Conservation (phyloP, 2,797 vertebrate genomes). For the Meriones psammophilus region DNA sequence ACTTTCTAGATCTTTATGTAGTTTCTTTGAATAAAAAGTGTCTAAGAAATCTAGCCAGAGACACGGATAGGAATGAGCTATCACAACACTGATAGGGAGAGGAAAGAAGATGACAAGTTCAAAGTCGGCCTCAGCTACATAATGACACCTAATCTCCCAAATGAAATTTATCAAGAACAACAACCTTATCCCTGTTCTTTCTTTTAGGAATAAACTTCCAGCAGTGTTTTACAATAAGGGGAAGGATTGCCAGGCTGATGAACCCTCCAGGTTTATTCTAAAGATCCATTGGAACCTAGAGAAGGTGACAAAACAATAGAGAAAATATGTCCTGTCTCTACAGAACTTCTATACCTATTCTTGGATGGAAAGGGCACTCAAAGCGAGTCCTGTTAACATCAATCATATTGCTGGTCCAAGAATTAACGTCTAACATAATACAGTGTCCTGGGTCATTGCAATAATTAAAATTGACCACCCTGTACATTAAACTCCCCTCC, state of each 20-base stretch:
- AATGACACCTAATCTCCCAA: not conserved
- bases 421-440: not conserved
- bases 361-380: not conserved
- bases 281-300: too few species aligned
- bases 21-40: conserved; percentile 32
- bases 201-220: not conserved
- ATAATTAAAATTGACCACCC: not conserved
- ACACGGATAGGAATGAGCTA: not conserved
- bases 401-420: too few species aligned
- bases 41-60: not conserved
- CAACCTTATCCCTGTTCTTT: not conserved
- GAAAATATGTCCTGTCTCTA: not conserved
- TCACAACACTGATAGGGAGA: not conserved
- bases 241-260: not conserved
- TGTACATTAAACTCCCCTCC: not conserved
- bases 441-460: not conserved
- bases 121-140: not conserved
- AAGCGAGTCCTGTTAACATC: not conserved
- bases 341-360: not conserved
- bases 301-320: not conserved
- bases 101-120: not conserved
- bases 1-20: not conserved
- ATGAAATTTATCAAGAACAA: not conserved
- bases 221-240: not conserved
- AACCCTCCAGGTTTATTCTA: not conserved